Evolutionary conservation across 2,113 vertebrate genomes (phyloP).

Genomic region (Stegastes partitus): DNA sequence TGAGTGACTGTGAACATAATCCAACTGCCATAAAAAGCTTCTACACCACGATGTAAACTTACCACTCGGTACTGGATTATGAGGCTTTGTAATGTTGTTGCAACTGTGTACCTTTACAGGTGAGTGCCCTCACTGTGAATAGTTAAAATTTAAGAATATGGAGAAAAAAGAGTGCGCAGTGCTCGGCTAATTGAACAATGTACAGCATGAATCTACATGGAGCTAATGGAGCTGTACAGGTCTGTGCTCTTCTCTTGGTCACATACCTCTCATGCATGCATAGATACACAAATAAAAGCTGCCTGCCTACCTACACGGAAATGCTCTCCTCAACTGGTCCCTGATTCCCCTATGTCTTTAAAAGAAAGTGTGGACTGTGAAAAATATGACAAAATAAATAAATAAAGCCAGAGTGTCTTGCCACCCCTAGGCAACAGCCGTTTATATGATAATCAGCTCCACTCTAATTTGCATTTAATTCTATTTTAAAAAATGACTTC

Average conservation of each 20-base stretch:
- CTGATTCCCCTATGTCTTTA: slow-evolving; percentile 73
- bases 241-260: background rate
- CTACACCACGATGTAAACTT: slow-evolving; percentile 12
- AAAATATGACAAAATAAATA: slow-evolving; percentile 82
- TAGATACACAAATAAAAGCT: slow-evolving; percentile 7
- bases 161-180: background rate
- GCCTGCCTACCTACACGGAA: slow-evolving; percentile 27
- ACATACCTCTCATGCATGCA: background rate
- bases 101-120: slow-evolving; percentile 52
- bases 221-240: slow-evolving; percentile 5
- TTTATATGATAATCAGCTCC: slow-evolving; percentile 87
- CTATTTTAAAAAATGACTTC: slow-evolving; percentile 80
- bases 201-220: background rate
- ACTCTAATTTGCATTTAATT: slow-evolving; percentile 87
- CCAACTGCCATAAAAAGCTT: slow-evolving; percentile 50
- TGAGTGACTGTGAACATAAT: slow-evolving; percentile 54
- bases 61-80: slow-evolving; percentile 21
- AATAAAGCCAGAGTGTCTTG: slow-evolving; percentile 72
- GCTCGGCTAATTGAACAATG: slow-evolving; percentile 20
- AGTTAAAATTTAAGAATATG: slow-evolving; percentile 26
- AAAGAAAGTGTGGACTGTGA: slow-evolving; percentile 72
- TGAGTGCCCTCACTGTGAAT: slow-evolving; percentile 16
- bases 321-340: slow-evolving; percentile 44
- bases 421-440: slow-evolving; percentile 74
- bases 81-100: slow-evolving; percentile 9